Evolutionary conservation across 2,888 invertebrate species (phyloP), one percentile per base, ranked within the genome.

Genomic region (Oscheius sp.): DNA sequence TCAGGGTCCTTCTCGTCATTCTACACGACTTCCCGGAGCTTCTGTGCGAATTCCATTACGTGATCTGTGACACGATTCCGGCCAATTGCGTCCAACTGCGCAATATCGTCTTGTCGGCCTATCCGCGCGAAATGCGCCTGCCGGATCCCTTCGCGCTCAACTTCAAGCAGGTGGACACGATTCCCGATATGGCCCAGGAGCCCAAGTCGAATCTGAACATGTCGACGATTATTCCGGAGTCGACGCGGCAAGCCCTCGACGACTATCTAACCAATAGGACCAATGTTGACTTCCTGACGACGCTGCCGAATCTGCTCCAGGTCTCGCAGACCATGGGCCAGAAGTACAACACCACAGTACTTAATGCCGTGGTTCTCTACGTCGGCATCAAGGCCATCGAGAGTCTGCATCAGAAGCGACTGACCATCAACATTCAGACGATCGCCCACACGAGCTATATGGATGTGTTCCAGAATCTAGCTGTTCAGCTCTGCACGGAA

Each of bases 11-110:
- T 68, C 92, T 99, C 53, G 96, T 99, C 0, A 91, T 99, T 47
- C 92, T 99, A 11, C 99, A 99, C 89, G 99, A 99, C 90, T 99
- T 99, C 90, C 99, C 99, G 0, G 99, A 99, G 91, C 96, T 99
- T 90, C 92, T 99, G 68, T 98, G 98, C 90, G 99, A 99, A 90
- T 98, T 97, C 90, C 97, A 99, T 90, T 98, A 98, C 90, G 95
- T 95, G 59, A 96, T 99, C 91, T 98, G 99, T 90, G 99, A 99
- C 90, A 96, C 96, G 77, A 98, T 99, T 86, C 98, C 99, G 62
- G 96, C 98, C 2, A 99, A 99, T 90, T 99, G 99, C 91, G 96
- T 99, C 84, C 98, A 93, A 89, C 96, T 99, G 95, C 92, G 99
- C 68, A 99, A 99, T 90, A 92, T 99, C 74, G 96, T 99, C 72